Conservation (phyloP, 2,797 vertebrate species). For the Brachyalestes nurse region DNA sequence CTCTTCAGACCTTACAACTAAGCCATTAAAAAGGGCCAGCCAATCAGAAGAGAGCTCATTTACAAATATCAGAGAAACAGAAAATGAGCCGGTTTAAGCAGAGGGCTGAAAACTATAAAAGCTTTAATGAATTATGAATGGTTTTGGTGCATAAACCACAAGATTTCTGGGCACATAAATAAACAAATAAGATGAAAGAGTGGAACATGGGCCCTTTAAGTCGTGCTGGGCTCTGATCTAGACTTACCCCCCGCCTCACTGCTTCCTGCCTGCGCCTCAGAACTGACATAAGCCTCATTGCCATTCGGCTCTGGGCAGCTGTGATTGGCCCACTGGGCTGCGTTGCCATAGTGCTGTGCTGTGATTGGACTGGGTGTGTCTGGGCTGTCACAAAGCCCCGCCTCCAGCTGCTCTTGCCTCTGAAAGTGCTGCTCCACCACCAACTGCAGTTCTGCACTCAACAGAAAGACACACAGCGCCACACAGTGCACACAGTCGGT, state of each 20-base stretch:
- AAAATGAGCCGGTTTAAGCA: not conserved
- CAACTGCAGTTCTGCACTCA: constrained; percentile 74
- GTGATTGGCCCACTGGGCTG: constrained; percentile 73
- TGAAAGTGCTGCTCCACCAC: constrained; percentile 71
- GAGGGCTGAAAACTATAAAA: not conserved
- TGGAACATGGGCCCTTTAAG: not conserved
- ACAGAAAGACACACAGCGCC: constrained; percentile 56
- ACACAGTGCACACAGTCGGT: constrained; percentile 12
- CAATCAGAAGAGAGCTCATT: not conserved
- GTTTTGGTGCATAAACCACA: no score
- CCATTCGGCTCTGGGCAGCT: constrained; percentile 73
- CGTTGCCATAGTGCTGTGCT: constrained; percentile 68
- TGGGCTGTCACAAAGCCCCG: constrained; percentile 71
- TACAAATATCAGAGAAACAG: not conserved
- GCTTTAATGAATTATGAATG: no score
- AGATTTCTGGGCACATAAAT: no score
- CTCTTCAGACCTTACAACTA: no score
- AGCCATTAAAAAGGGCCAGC: not conserved
- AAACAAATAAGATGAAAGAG: no score
- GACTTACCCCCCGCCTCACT: constrained; percentile 74
- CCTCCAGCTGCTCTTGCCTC: constrained; percentile 74
- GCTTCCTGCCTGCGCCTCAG: constrained; percentile 70
- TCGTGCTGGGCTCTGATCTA: constrained; percentile 19
- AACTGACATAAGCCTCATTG: constrained; percentile 67
- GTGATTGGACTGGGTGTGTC: constrained; percentile 74